Evolutionary conservation across 2,888 invertebrate species (phyloP).

Genomic region (Trachelus tabidus): DNA sequence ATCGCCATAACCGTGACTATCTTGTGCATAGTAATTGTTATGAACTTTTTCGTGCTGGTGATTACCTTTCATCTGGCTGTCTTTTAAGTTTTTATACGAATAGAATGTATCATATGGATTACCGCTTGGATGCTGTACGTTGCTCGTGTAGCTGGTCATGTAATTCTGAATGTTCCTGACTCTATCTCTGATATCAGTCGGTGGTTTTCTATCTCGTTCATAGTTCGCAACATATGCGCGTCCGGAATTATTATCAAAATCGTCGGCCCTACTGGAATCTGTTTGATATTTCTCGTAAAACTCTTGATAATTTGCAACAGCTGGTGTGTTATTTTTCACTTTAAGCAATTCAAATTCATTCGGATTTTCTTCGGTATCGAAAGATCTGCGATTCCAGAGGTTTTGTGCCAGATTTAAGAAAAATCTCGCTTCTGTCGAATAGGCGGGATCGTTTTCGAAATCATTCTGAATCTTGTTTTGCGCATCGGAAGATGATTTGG

Average conservation of each 20-base stretch:
- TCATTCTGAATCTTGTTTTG: slow-evolving; percentile 9
- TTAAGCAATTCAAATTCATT: slow-evolving; percentile 60
- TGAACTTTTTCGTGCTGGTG: slow-evolving; percentile 42
- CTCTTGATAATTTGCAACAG: slow-evolving; percentile 56
- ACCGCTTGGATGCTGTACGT: slow-evolving; percentile 16
- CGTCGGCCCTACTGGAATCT: background rate
- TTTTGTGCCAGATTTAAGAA: slow-evolving; percentile 44
- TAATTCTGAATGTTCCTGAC: slow-evolving; percentile 42
- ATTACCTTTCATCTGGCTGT: slow-evolving; percentile 5
- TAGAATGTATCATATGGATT: slow-evolving; percentile 30
- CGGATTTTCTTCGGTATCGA: slow-evolving; percentile 41
- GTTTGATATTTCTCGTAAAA: slow-evolving; percentile 48
- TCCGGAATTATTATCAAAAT: background rate
- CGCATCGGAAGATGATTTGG: background rate
- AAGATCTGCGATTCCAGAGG: slow-evolving; percentile 49
- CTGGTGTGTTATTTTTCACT: slow-evolving; percentile 57
- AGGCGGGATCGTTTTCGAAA: slow-evolving; percentile 44
- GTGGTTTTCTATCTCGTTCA: background rate
- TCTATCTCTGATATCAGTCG: slow-evolving; percentile 25
- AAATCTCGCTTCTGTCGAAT: slow-evolving; percentile 51
- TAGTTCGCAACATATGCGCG: background rate
- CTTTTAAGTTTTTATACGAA: background rate
- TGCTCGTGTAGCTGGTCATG: slow-evolving; percentile 32
- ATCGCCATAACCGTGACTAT: background rate
- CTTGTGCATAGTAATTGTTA: slow-evolving; percentile 30